Evolutionary conservation across 2,797 vertebrate species (phyloP).

Genomic region (Oreortyx pictus): DNA sequence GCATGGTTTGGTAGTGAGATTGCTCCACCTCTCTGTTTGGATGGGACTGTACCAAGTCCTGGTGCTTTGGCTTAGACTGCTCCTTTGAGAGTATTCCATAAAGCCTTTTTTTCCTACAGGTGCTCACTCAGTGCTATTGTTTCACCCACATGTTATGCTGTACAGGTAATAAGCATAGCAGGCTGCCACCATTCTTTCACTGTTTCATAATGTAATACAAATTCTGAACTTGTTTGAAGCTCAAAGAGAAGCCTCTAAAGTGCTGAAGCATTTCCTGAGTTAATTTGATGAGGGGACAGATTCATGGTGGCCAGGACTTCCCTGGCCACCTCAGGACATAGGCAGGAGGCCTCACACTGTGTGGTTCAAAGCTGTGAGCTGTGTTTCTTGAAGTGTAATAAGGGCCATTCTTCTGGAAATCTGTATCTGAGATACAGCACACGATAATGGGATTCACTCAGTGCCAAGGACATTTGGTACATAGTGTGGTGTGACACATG

Average conservation of each 20-base stretch:
- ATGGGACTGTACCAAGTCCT: fast-evolving
- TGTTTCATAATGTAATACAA: background rate
- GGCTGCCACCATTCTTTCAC: background rate
- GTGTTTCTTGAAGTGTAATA: background rate
- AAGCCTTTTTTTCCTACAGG: background rate
- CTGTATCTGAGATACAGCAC: background rate
- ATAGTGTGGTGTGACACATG: fast-evolving
- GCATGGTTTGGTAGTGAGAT: background rate
- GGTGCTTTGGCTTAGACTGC: background rate
- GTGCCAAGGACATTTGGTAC: fast-evolving
- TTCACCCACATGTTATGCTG: fast-evolving
- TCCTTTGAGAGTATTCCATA: background rate
- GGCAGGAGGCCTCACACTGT: background rate
- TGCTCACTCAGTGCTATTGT: background rate
- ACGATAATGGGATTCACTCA: background rate
- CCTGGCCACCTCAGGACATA: background rate
- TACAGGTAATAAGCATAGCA: fast-evolving
- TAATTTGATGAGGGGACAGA: background rate
- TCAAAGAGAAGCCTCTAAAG: background rate
- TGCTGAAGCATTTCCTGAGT: fast-evolving
- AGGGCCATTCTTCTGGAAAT: background rate
- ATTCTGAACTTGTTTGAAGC: background rate
- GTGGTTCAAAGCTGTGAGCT: background rate
- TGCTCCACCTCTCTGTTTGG: background rate
- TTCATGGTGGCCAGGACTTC: background rate